These are phyloP conservation scores for Hyposoter didymator DNA, from an alignment of 2,888 invertebrate genomes.

Conservation along the genomic window DNA sequence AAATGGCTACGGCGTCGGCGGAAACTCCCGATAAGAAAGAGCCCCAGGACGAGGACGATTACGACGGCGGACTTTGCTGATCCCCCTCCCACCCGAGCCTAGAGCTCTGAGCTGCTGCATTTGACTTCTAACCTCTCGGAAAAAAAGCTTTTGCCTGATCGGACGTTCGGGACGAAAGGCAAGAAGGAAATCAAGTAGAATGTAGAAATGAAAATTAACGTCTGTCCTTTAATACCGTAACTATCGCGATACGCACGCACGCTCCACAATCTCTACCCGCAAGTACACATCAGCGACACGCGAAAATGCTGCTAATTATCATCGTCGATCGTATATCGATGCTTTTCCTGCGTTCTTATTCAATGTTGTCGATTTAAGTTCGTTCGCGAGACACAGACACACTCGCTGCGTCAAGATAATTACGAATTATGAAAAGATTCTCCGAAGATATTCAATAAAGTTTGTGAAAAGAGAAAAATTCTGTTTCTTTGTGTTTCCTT, in stretches of 20 bases:
- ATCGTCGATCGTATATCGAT: constrained; percentile 9
- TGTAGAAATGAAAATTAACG: neutral
- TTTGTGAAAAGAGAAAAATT: neutral
- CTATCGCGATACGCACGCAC: neutral
- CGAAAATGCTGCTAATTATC: constrained; percentile 8
- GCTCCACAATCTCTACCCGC: constrained; percentile 9
- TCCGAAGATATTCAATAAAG: neutral
- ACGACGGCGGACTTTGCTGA: constrained; percentile 68
- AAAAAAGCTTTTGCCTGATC: neutral
- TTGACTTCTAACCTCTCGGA: neutral
- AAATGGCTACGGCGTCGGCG: neutral
- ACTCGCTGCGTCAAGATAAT: neutral
- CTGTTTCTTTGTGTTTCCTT: neutral
- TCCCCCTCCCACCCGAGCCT: neutral
- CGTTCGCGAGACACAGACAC: neutral
- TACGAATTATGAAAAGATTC: neutral
- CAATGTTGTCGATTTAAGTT: constrained; percentile 5
- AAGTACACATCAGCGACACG: neutral
- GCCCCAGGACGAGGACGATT: constrained; percentile 59
- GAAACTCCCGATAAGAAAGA: constrained; percentile 36
- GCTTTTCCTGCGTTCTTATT: constrained; percentile 15
- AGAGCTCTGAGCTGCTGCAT: neutral
- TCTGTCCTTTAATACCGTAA: constrained; percentile 2
- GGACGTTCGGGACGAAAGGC: neutral
- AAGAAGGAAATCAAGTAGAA: constrained; percentile 10